These are phyloP conservation scores for Branchipolynoe longqiensis DNA, from an alignment of 2,888 invertebrate genomes.

Conservation along the genomic window DNA sequence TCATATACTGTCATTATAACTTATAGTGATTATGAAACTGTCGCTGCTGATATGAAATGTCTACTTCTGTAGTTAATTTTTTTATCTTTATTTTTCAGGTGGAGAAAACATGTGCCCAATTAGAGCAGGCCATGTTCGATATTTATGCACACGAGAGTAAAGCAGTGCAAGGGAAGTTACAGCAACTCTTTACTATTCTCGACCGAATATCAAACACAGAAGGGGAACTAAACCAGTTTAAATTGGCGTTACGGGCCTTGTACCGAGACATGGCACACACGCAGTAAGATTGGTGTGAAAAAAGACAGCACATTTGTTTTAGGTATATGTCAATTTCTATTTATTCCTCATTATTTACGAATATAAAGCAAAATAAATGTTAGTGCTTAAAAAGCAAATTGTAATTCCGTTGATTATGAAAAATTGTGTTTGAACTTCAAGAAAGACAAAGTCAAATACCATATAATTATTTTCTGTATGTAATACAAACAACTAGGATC, in stretches of 20 bases:
- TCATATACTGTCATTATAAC: too few relatives aligned
- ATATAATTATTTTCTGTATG: too few relatives aligned
- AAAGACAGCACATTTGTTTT: too few relatives aligned
- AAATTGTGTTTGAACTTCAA: too few relatives aligned
- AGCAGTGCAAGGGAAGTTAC: slow-evolving; percentile 71
- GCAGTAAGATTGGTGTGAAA: neutral
- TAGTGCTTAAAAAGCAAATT: too few relatives aligned
- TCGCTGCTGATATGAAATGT: neutral
- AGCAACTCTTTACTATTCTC: slow-evolving; percentile 71
- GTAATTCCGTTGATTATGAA: too few relatives aligned
- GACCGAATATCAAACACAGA: slow-evolving; percentile 71
- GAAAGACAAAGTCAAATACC: too few relatives aligned
- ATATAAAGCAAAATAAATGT: too few relatives aligned
- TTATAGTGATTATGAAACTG: too few relatives aligned
- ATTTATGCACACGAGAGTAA: slow-evolving; percentile 70
- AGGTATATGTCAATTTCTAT: too few relatives aligned
- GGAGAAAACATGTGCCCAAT: slow-evolving; percentile 64
- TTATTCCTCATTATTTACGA: neutral
- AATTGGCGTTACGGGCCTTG: slow-evolving; percentile 70
- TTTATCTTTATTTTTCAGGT: slow-evolving; percentile 63
- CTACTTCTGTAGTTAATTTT: neutral
- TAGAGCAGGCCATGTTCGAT: slow-evolving; percentile 71
- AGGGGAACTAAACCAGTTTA: slow-evolving; percentile 72
- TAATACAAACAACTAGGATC: too few relatives aligned
- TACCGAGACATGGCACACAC: slow-evolving; percentile 68